Percentiles rank a stretch among this genome's conserved stretches.
Conservation (phyloP, 2,113 vertebrate species). For the Ochotona curzoniae region DNA sequence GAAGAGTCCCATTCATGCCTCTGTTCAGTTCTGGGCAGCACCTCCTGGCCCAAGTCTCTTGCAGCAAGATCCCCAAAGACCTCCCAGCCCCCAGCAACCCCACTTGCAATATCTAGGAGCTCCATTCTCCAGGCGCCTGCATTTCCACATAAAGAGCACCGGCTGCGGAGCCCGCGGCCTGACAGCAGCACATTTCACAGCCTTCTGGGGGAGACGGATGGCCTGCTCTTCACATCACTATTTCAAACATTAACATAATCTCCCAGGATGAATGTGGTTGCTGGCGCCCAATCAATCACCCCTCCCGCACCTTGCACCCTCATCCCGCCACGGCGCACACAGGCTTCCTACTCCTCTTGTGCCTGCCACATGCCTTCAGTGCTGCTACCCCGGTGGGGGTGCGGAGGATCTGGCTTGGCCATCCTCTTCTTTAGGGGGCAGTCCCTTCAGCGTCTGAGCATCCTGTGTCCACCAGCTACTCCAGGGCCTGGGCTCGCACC, state of each 20-base stretch:
- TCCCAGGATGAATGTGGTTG: conserved; percentile 74
- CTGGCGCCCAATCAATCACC: conserved; percentile 69
- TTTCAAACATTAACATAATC: conserved; percentile 84
- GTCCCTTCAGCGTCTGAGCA: not conserved
- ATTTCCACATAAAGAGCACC: not conserved
- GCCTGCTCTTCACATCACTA: conserved; percentile 75
- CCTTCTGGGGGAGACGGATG: conserved; percentile 77
- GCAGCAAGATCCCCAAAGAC: not conserved
- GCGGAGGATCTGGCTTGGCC: not conserved
- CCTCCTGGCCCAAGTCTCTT: not conserved
- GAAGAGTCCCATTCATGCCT: not conserved
- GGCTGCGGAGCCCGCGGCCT: conserved; percentile 9
- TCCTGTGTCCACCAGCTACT: not conserved
- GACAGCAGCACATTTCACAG: conserved; percentile 72
- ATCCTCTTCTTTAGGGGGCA: rapidly evolving
- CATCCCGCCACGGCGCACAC: not conserved
- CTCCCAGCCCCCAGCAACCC: not conserved
- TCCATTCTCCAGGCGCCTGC: not conserved
- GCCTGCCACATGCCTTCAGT: rapidly evolving
- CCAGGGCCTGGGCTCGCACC: not conserved
- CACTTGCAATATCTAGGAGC: not conserved
- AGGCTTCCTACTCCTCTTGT: not conserved
- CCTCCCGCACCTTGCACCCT: conserved; percentile 51
- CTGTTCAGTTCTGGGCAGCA: not conserved
- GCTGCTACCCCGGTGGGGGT: rapidly evolving